Percentiles rank a stretch among this genome's conserved stretches.
Conservation (phyloP, 2,113 vertebrate genomes). For the Peucedramus taeniatus region DNA sequence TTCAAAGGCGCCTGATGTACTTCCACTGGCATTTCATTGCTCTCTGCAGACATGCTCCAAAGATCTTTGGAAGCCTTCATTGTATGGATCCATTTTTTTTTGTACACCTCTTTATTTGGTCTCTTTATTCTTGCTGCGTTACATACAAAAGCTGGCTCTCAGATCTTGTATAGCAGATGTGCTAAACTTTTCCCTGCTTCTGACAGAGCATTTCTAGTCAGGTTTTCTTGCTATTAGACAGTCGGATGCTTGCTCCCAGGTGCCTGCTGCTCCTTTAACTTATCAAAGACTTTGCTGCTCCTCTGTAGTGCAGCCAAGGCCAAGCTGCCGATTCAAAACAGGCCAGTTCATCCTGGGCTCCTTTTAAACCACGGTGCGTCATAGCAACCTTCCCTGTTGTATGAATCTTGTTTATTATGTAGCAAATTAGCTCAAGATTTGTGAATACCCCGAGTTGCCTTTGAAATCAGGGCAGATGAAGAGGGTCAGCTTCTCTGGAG, state of each 20-base stretch:
- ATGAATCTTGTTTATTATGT: constrained; percentile 36
- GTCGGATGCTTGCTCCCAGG: background rate
- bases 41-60: background rate
- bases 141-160: background rate
- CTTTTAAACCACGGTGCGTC: background rate
- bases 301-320: constrained; percentile 29
- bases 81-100: background rate
- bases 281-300: constrained; percentile 31
- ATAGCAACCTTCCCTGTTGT: constrained; percentile 10
- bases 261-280: constrained; percentile 34
- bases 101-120: background rate
- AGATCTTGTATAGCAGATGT: background rate
- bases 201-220: background rate
- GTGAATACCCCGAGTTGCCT: background rate
- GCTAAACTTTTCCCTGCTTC: background rate
- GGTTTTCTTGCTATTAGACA: background rate
- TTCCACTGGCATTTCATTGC: background rate
- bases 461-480: constrained; percentile 5
- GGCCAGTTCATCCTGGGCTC: background rate
- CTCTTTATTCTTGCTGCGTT: background rate
- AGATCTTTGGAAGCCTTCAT: background rate
- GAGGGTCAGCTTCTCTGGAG: background rate
- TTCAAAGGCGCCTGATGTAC: background rate
- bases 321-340: constrained; percentile 6
- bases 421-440: constrained; percentile 51